Conservation (phyloP, 1,140 invertebrate genomes). For the Charaxes varanes region DNA sequence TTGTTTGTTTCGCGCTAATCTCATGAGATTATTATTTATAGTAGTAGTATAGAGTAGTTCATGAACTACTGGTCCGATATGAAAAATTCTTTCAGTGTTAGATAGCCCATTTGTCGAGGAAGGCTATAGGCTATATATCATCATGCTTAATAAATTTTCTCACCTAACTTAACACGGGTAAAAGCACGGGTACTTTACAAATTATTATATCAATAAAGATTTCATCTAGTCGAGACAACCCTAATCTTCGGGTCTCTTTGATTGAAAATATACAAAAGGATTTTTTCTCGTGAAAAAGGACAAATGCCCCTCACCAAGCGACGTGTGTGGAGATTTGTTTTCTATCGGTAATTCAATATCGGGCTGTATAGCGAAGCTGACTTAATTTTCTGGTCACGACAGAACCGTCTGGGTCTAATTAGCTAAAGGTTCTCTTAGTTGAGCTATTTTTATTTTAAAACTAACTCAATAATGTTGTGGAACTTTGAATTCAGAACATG, state of each 20-base stretch:
- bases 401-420: constrained; percentile 4
- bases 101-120: too few species aligned
- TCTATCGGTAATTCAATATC: constrained; percentile 43
- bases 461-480: too few species aligned
- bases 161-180: too few species aligned
- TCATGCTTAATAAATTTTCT: too few species aligned
- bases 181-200: neutral
- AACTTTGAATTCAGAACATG: too few species aligned
- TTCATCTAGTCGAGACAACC: constrained; percentile 9
- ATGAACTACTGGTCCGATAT: too few species aligned
- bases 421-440: constrained; percentile 3
- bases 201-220: neutral
- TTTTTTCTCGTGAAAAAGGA: constrained; percentile 38
- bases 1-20: too few species aligned
- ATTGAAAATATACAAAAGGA: constrained; percentile 55
- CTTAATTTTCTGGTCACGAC: constrained; percentile 32
- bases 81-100: too few species aligned
- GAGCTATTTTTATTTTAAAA: too few species aligned
- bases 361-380: constrained; percentile 37
- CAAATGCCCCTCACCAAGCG: constrained; percentile 45
- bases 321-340: constrained; percentile 34
- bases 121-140: too few species aligned
- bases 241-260: constrained; percentile 28
- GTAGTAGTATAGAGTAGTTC: too few species aligned
- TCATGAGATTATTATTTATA: too few species aligned